Evolutionary conservation across 1,140 invertebrate species (phyloP), one percentile per base, ranked within the genome.

Genomic region (Caenorhabditis remanei): DNA sequence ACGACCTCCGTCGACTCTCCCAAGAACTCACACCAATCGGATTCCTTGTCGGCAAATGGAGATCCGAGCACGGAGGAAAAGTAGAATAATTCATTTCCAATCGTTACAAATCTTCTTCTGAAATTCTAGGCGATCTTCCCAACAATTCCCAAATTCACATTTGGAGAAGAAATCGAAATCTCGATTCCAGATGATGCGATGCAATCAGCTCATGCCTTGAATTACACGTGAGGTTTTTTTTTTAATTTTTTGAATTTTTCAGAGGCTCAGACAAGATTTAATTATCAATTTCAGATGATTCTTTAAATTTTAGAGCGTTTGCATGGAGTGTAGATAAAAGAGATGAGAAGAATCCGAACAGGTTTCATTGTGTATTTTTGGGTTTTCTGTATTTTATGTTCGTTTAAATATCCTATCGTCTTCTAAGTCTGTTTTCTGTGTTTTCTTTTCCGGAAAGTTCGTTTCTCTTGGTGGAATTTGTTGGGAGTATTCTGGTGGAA

Each of bases 131-230:
- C 89, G 8, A 89, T 91, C 41, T 92, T 92, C 82, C 91, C 91
- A 7, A 93, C 91, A 24, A 92, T 92, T 71, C 92, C 92, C 1
- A 91, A 90, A 65, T 92, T 93, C 65, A 92, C 91, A 41, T 92
- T 90, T 58, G 91, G 91, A 48, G 91, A 92, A 87, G 88, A 92
- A 88, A 89, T 92, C 56, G 89, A 92, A 83, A 87, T 92, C 56
- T 88, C 86, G 19, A 83, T 92, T 58, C 75, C 92, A 46, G 91
- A 92, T 61, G 85, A 88, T 32, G 67, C 89, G 24, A 84, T 91
- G 32, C 58, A 63, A 53, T 84, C 87, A 21, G 58, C 75, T 13
- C 87, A 89, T 61, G 91, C 92, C 32, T 84, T 92, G 41, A 92
- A 92, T 87, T 92, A 92, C 75, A 92, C 92, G 91, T 91, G 67